These are phyloP conservation scores for Aplochiton taeniatus DNA, from an alignment of 2,797 vertebrate species.

Conservation along the genomic window DNA sequence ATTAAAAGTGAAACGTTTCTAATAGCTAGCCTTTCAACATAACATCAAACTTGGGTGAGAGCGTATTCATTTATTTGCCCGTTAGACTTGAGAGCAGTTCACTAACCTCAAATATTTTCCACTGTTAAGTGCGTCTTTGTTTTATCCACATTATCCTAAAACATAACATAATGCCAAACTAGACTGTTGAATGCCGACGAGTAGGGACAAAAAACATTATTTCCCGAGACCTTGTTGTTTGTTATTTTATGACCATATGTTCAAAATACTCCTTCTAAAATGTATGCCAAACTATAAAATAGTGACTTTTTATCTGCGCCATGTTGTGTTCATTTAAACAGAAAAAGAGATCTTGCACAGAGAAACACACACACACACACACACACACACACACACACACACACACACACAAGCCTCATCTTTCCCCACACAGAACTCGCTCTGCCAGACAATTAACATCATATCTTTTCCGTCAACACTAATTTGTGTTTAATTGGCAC, in stretches of 20 bases:
- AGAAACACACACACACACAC: neutral
- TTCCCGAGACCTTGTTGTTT: too few relatives aligned
- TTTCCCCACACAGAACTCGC: conserved; percentile 58
- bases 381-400: neutral
- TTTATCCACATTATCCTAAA: conserved; percentile 28
- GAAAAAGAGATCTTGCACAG: neutral
- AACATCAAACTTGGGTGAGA: conserved; percentile 9
- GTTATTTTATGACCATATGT: conserved; percentile 12
- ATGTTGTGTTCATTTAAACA: conserved; percentile 51
- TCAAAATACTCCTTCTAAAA: conserved; percentile 44
- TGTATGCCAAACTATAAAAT: conserved; percentile 9
- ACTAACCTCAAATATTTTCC: conserved; percentile 54
- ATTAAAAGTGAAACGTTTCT: neutral
- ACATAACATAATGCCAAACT: conserved; percentile 2
- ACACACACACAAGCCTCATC: conserved; percentile 8
- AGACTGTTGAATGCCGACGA: conserved; percentile 1
- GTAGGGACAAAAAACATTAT: too few relatives aligned
- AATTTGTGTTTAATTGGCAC: conserved; percentile 73
- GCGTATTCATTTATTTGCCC: conserved; percentile 3
- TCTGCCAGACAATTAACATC: conserved; percentile 46
- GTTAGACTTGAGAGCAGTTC: conserved; percentile 33
- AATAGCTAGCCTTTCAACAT: conserved; percentile 20
- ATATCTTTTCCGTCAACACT: conserved; percentile 58
- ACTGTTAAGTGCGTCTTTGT: conserved; percentile 5
- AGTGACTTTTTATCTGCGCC: neutral